phyloP scores from a whole-genome alignment of 1,140 invertebrate genomes.

The Orius insidiosus region DNA sequence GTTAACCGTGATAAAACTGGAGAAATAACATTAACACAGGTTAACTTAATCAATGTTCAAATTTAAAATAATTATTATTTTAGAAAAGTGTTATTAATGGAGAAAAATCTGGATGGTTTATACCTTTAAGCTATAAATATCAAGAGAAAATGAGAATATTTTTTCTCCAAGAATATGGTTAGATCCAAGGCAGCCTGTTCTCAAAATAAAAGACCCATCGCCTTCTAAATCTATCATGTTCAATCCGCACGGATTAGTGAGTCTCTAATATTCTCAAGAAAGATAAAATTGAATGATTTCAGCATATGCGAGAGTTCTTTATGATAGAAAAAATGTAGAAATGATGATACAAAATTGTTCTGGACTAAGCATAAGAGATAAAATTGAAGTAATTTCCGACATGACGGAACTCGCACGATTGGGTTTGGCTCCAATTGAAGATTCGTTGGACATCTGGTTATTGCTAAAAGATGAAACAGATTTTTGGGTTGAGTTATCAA shows the following conservation, averaged over 20 bases:
- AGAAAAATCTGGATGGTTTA: conserved; percentile 27
- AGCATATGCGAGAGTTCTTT: conserved; percentile 55
- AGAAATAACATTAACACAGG: conserved; percentile 35
- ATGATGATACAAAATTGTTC: not conserved
- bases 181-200: conserved; percentile 19
- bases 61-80: too few species aligned
- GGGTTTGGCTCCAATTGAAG: not conserved
- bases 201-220: conserved; percentile 2
- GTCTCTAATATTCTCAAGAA: not conserved
- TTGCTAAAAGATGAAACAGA: conserved; percentile 4
- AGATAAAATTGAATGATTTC: conserved; percentile 5
- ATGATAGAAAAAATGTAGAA: conserved; percentile 41
- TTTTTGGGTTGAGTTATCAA: conserved; percentile 4
- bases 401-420: conserved; percentile 44
- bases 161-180: conserved; percentile 24
- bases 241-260: conserved; percentile 38
- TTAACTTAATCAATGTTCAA: too few species aligned
- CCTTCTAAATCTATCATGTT: conserved; percentile 36
- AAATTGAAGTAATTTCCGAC: conserved; percentile 67
- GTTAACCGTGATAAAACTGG: conserved; percentile 34
- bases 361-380: conserved; percentile 22
- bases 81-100: conserved; percentile 16
- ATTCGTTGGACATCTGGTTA: conserved; percentile 2
- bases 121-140: conserved; percentile 37
- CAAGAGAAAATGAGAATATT: conserved; percentile 24